These are phyloP conservation scores for Crypturellus tataupa DNA, from an alignment of 2,797 vertebrate genomes.

Conservation along the genomic window DNA sequence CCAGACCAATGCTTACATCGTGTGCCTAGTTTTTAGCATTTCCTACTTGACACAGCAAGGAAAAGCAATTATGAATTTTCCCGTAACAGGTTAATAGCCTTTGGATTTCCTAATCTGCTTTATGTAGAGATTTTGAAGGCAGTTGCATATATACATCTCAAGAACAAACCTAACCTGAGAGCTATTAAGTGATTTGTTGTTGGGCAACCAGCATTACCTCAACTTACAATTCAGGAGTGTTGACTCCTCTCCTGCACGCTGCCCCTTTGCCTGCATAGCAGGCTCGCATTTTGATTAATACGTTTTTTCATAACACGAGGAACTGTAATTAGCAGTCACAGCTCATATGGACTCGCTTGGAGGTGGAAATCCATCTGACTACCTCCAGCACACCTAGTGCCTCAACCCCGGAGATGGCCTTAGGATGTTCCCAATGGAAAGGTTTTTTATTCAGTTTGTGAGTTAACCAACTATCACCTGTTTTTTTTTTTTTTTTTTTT, in stretches of 20 bases:
- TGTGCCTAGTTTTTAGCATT: constrained; percentile 13
- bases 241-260: background rate
- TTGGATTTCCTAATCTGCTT: constrained; percentile 54
- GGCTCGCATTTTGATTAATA: background rate
- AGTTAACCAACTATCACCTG: background rate
- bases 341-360: background rate
- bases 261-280: background rate
- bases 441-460: rapidly evolving
- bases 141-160: background rate
- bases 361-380: background rate
- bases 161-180: constrained; percentile 18
- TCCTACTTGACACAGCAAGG: background rate
- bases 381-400: rapidly evolving
- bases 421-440: rapidly evolving
- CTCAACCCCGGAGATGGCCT: background rate
- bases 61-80: constrained; percentile 8
- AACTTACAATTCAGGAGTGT: background rate
- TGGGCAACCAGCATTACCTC: constrained; percentile 52
- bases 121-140: constrained; percentile 30
- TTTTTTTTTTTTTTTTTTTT: background rate
- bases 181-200: constrained; percentile 44
- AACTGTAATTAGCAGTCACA: constrained; percentile 37
- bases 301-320: background rate
- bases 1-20: background rate
- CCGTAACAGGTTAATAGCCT: background rate